Evolutionary conservation across 2,888 invertebrate genomes (phyloP).

Genomic region (Therioaphis trifolii): DNA sequence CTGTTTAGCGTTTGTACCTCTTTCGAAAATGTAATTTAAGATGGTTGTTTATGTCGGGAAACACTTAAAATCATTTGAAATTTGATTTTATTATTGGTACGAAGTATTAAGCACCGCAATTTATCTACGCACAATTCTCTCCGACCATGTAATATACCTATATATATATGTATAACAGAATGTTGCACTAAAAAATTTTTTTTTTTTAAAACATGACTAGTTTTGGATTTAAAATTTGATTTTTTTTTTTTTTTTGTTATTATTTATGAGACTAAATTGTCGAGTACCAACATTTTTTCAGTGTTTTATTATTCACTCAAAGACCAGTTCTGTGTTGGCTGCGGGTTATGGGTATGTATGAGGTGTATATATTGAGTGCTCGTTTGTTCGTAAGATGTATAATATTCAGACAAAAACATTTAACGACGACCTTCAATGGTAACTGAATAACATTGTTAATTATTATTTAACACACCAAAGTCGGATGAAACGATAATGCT

Average conservation of each 20-base stretch:
- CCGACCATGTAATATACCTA: neutral
- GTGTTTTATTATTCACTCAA: constrained; percentile 39
- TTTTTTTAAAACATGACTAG: constrained; percentile 51
- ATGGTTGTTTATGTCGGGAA: constrained; percentile 26
- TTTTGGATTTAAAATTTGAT: constrained; percentile 49
- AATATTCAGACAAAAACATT: constrained; percentile 47
- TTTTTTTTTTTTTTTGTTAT: constrained; percentile 15
- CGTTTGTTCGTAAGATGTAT: neutral
- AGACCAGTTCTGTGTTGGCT: constrained; percentile 56
- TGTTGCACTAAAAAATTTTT: constrained; percentile 34
- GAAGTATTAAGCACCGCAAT: neutral
- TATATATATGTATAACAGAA: neutral
- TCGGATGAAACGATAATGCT: neutral
- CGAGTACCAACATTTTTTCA: neutral
- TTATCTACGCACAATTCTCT: neutral
- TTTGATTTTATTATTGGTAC: constrained; percentile 41
- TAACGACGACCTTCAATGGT: constrained; percentile 30
- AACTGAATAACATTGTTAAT: neutral
- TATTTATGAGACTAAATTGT: constrained; percentile 32
- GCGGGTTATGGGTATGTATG: constrained; percentile 12
- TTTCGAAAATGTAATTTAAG: constrained; percentile 36
- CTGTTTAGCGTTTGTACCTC: neutral
- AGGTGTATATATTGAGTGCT: neutral
- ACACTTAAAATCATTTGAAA: constrained; percentile 34
- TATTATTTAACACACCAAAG: neutral